Evolutionary conservation across 1,140 invertebrate genomes (phyloP).

Genomic region (Drosophila pandora): DNA sequence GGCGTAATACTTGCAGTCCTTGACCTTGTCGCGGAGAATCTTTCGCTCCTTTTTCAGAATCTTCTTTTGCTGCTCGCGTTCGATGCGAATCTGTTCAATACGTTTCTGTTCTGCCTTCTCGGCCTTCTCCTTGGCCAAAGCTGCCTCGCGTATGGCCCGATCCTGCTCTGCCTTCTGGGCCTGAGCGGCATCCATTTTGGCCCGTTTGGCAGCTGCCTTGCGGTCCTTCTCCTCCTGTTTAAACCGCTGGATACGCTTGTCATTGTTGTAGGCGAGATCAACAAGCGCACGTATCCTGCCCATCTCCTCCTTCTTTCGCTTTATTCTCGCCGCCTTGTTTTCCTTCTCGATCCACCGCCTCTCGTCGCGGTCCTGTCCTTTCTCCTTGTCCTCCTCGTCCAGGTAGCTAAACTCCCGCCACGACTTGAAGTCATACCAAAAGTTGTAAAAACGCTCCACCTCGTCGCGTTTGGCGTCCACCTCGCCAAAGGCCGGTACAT

Average conservation of each 20-base stretch:
- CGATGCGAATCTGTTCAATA: constrained; percentile 92
- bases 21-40: constrained; percentile 92
- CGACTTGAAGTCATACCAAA: constrained; percentile 99
- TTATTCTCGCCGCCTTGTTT: constrained; percentile 95
- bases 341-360: constrained; percentile 98
- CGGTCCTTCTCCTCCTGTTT: constrained; percentile 97
- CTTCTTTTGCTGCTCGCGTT: constrained; percentile 93
- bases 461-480: constrained; percentile 88
- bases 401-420: constrained; percentile 99
- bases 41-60: constrained; percentile 94
- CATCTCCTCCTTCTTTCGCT: constrained; percentile 99
- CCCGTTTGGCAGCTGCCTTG: constrained; percentile 94
- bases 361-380: constrained; percentile 97
- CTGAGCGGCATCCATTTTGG: constrained; percentile 94
- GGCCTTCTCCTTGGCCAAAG: constrained; percentile 91
- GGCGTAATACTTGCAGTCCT: constrained; percentile 94
- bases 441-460: constrained; percentile 94
- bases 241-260: constrained; percentile 96
- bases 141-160: constrained; percentile 88
- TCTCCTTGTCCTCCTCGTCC: constrained; percentile 99
- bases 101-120: constrained; percentile 92
- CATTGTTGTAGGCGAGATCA: constrained; percentile 96
- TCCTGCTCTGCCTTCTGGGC: constrained; percentile 94
- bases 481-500: constrained; percentile 94
- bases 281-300: constrained; percentile 94